Conservation (phyloP, 2,888 invertebrate species). For the Noctuana brunneofusca region DNA sequence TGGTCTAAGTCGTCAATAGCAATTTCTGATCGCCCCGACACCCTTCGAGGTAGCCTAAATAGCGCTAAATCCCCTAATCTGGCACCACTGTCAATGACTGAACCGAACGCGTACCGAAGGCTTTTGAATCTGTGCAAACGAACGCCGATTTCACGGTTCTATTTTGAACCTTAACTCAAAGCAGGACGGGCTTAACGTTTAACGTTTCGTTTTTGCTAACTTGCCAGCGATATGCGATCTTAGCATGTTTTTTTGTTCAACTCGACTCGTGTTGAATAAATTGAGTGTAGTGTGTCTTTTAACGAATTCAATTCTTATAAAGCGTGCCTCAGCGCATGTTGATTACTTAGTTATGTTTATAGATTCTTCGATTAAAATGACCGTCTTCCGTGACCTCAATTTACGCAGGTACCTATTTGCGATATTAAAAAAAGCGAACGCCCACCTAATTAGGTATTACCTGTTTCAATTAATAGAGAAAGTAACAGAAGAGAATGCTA, state of each 20-base stretch:
- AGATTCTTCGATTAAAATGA: conserved; percentile 8
- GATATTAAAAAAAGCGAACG: conserved; percentile 1
- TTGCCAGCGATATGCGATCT: conserved; percentile 12
- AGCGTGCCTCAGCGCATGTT: conserved; percentile 1
- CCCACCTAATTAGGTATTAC: not conserved
- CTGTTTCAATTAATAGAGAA: not conserved
- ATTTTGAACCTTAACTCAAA: conserved; percentile 34
- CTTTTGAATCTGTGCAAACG: conserved; percentile 28
- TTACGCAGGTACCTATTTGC: not conserved
- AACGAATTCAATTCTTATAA: conserved; percentile 7
- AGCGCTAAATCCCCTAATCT: no score
- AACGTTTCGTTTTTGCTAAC: conserved; percentile 13
- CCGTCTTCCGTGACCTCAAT: conserved; percentile 14
- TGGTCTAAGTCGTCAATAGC: no score
- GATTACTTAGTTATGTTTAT: conserved; percentile 11
- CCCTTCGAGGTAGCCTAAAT: no score
- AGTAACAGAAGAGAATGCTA: not conserved
- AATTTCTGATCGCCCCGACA: no score
- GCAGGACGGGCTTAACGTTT: conserved; percentile 27
- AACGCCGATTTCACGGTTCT: conserved; percentile 17
- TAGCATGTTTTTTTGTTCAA: conserved; percentile 16
- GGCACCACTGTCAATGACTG: no score
- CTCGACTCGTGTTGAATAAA: conserved; percentile 8
- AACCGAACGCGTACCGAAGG: conserved; percentile 44
- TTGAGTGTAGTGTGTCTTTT: conserved; percentile 17